Evolutionary conservation across 2,888 invertebrate species (phyloP), one percentile per base, ranked within the genome.

Genomic region (Synergus itoensis): DNA sequence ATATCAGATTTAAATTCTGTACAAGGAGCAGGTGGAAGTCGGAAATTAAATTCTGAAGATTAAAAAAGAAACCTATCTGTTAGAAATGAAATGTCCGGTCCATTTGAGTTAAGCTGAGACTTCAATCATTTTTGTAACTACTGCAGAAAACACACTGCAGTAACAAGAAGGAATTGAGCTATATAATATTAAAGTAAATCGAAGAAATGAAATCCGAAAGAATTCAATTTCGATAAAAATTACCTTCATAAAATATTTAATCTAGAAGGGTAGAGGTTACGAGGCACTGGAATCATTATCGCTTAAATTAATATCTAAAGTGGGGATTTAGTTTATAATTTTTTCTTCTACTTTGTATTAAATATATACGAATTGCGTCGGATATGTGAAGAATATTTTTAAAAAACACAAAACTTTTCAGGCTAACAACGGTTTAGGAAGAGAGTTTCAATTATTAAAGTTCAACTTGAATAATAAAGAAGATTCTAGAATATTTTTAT

Each of bases 171-270:
- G n/a, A 53, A 53, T 1, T 53, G 53, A n/a, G n/a, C 0, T n/a
- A 53, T 53, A 53, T 8, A 53, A 53, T 53, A 53, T 21, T 43
- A 18, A 36, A 69, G 69, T 14, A 14, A 69, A 69, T 69, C 18
- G 69, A 21, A 48, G 14, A 28, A 69, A 48, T 12, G 45, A 67
- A 67, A 67, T 67, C 7, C 43, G 18, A 67, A 14, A 43, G 21
- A 69, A 48, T 69, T 48, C 69, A 18, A 69, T 48, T 48, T 36
- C 69, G 4, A 45, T 48, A 1, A 28, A 16, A 69, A 48, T 69
- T 28, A 69, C 48, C 16, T 12, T 45, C n/a, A 48, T 36, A 14
- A 69, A 69, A 69, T 45, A 43, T 67, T 9, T 43, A 67, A 67
- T 67, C 43, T 18, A 4, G 18, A 18, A n/a, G 41, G 18, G 43